phyloP scores from a whole-genome alignment of 2,888 invertebrate genomes.

The Netelia virgata region DNA sequence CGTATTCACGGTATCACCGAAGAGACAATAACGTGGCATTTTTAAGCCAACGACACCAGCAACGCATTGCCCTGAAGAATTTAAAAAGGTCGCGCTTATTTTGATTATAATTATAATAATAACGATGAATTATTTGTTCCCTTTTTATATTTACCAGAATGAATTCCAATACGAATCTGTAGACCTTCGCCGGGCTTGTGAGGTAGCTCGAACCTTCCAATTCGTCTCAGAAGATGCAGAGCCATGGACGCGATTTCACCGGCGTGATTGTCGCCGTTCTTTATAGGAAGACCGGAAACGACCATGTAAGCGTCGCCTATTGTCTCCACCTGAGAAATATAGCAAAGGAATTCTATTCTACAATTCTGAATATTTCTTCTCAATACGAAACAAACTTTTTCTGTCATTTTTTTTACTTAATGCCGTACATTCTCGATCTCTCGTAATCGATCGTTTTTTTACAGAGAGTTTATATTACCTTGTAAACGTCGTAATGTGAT shows the following conservation, averaged over 20 bases:
- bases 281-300: slow-evolving; percentile 93
- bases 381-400: neutral
- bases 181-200: slow-evolving; percentile 90
- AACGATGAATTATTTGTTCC: neutral
- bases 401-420: neutral
- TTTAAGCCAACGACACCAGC: slow-evolving; percentile 95
- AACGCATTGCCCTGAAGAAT: slow-evolving; percentile 86
- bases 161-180: slow-evolving; percentile 93
- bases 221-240: slow-evolving; percentile 92
- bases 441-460: neutral
- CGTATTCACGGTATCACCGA: slow-evolving; percentile 95
- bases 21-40: slow-evolving; percentile 94
- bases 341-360: neutral
- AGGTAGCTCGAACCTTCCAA: slow-evolving; percentile 91
- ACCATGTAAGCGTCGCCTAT: slow-evolving; percentile 96
- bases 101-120: neutral
- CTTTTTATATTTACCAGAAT: slow-evolving; percentile 87
- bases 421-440: neutral
- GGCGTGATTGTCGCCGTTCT: slow-evolving; percentile 93
- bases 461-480: slow-evolving; percentile 81
- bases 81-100: neutral
- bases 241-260: slow-evolving; percentile 96
- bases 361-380: neutral
- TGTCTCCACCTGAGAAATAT: slow-evolving; percentile 90
- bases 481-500: slow-evolving; percentile 98